Evolutionary conservation across 2,797 vertebrate genomes (phyloP), one percentile per base, ranked within the genome.

Genomic region (Lepus townsendii): DNA sequence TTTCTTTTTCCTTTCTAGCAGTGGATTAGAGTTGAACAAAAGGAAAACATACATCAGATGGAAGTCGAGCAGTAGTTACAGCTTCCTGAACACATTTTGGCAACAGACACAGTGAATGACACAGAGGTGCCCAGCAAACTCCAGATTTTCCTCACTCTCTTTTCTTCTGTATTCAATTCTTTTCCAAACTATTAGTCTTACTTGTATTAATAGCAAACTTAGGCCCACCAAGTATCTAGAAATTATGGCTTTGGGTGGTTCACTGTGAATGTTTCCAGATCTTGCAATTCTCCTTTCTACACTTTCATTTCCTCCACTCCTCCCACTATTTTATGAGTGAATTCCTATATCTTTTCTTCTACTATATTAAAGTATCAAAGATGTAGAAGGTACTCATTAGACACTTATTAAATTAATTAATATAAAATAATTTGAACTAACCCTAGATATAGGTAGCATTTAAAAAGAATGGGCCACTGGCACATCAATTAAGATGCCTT

Each of bases 331-430:
- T 7, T 54, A 20, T 69, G 22, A 75, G 4, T 65, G 72, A 32
- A 83, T n/a, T 63, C 32, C 27, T 79, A 27, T 54, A 80, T 38
- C 6, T 10, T 17, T 79, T 80, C 17, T 16, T n/a, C 42, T 32
- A 76, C 16, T 85, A 66, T 62, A 62, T 12, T 85, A 79, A 83
- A 10, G 10, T 26, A 79, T 38, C 63, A 91, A 60, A 88, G 9
- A 73, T 32, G 38, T 16, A 83, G 50, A 78, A 52, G 27, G 27
- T 26, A 66, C 24, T 88, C 54, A 87, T 86, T 72, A 66, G 35
- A 20, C 24, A 78, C 17, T 72, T 32, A 79, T n/a, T 79, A 80
- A 63, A 75, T 32, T 60, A 78, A 78, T 83, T 72, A 91, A 83
- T 60, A 72, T 72, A 88, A 91, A 93, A 65, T 2, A 77, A 6